Base-by-base conservation (phyloP, 1,140 invertebrate genomes). In the Gonatopus flavifemur region DNA sequence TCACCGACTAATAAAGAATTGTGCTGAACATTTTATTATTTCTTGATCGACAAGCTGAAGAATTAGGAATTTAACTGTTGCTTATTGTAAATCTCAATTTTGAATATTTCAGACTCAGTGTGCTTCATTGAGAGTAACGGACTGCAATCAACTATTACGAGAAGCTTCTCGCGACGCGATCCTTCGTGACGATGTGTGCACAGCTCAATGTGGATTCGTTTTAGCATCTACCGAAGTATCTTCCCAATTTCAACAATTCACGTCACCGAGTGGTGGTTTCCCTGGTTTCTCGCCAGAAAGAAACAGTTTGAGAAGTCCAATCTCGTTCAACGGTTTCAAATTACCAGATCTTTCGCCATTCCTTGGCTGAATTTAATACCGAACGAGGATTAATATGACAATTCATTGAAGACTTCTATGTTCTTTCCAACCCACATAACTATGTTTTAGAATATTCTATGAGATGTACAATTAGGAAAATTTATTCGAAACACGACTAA, bases 41-140 rank as follows among this genome's bases (percentile, higher is more conserved):
- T n/a, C n/a, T n/a, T n/a, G n/a, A n/a, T n/a, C n/a, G n/a, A n/a
- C n/a, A n/a, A n/a, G n/a, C n/a, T n/a, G n/a, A n/a, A n/a, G n/a
- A n/a, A n/a, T n/a, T n/a, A n/a, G n/a, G n/a, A 35, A 36, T 43
- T 37, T 19, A 48, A 46, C 6, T 45, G 10, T 19, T 33, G 2
- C 20, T 1, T 39, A 43, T 49, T 48, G n/a, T 24, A 22, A 32
- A 44, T 32, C 30, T 51, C 5, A 40, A 47, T 38, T 30, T 41
- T 57, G 30, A n/a, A 31, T 47, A 30, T 80, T 79, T n/a, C 78
- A 94, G 90, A 85, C 90, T 1, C 88, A 93, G 67, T 96, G 93
- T 69, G 91, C 92, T 22, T 94, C 93, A 0, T 75, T 95, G 12
- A 84, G 90, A 53, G 88, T 96, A 40, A 92, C 90, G 8, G 90